These are phyloP conservation scores for Bombyx mandarina DNA, from an alignment of 1,140 invertebrate species.

Conservation along the genomic window DNA sequence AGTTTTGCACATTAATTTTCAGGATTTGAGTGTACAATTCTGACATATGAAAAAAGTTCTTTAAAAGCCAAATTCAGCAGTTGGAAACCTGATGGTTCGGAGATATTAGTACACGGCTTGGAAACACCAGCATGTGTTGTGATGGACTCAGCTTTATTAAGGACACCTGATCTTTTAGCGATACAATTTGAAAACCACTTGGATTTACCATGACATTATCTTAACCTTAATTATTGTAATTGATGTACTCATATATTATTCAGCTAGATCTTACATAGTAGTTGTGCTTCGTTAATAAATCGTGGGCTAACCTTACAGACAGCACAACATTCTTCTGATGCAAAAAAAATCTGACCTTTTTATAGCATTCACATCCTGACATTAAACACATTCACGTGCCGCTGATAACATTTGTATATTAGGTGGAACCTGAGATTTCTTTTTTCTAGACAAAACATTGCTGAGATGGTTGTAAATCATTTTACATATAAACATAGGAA, in stretches of 20 bases:
- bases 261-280: background rate
- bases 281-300: too few relatives aligned
- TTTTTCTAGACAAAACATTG: background rate
- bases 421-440: background rate
- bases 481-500: background rate
- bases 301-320: background rate
- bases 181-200: conserved; percentile 39
- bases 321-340: background rate
- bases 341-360: background rate
- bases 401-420: background rate
- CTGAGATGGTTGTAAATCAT: background rate
- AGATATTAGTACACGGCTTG: conserved; percentile 39
- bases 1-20: conserved; percentile 11
- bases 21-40: conserved; percentile 42
- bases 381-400: background rate
- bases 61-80: conserved; percentile 36
- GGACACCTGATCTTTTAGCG: conserved; percentile 47
- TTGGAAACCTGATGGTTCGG: conserved; percentile 44
- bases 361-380: background rate
- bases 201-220: conserved; percentile 8
- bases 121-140: conserved; percentile 40
- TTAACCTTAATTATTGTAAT: background rate
- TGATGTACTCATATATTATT: background rate
- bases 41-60: conserved; percentile 47
- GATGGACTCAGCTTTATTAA: conserved; percentile 36